Evolutionary conservation across 2,888 invertebrate genomes (phyloP).

Genomic region (Drosophila meridionalis): DNA sequence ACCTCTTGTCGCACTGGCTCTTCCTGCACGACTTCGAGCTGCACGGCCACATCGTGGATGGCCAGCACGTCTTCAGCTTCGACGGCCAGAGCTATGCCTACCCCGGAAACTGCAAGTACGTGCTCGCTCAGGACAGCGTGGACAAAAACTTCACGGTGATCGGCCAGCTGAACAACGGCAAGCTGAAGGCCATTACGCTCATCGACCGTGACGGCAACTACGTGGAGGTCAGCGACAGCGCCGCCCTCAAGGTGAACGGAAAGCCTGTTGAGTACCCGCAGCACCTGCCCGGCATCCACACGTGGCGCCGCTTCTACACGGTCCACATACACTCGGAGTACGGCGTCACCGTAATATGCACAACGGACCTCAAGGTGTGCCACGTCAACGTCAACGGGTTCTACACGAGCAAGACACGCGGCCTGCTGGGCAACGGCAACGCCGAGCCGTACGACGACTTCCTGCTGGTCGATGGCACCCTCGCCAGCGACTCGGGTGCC

Average conservation of each 20-base stretch:
- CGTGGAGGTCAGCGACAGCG: conserved; percentile 88
- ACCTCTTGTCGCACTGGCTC: conserved; percentile 79
- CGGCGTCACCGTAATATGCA: conserved; percentile 88
- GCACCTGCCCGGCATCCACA: conserved; percentile 87
- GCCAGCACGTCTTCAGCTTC: conserved; percentile 94
- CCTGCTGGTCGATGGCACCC: conserved; percentile 90
- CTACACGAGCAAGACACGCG: conserved; percentile 94
- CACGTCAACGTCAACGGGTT: conserved; percentile 91
- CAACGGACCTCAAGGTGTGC: conserved; percentile 88
- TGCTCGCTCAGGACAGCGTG: conserved; percentile 92
- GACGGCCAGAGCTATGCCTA: conserved; percentile 93
- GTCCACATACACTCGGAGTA: conserved; percentile 87
- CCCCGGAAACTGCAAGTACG: conserved; percentile 93
- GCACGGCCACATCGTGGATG: conserved; percentile 90
- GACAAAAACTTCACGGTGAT: conserved; percentile 94
- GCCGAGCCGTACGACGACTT: conserved; percentile 95
- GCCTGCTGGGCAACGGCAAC: conserved; percentile 95
- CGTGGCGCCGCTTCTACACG: conserved; percentile 87
- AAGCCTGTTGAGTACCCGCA: conserved; percentile 90
- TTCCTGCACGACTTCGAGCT: conserved; percentile 89
- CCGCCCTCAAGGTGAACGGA: conserved; percentile 88
- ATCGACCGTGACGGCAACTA: conserved; percentile 88
- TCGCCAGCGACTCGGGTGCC: conserved; percentile 87
- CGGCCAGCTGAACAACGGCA: conserved; percentile 89
- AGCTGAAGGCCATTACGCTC: conserved; percentile 89